Evolutionary conservation across 2,888 invertebrate species (phyloP), one percentile per base, ranked within the genome.

Genomic region (Trachelus iudaicus): DNA sequence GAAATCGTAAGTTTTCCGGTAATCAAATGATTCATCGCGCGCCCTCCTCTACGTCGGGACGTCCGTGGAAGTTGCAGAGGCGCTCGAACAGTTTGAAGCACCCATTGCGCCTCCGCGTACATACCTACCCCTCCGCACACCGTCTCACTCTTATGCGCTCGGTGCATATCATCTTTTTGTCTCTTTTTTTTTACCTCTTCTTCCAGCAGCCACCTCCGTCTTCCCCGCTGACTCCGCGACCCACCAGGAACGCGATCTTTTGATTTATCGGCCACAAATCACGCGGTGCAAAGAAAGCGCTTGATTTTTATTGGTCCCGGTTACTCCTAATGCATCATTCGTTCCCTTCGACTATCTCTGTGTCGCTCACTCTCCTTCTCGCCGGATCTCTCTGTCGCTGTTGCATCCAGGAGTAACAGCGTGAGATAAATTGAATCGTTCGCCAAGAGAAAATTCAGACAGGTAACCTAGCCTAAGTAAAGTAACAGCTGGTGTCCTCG

Each of bases 231-330:
- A 6, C 56, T 56, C 56, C 56, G 9, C 56, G 56, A 56, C 56
- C 56, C 13, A 40, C 13, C 15, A 30, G 15, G n/a, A 73, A 75
- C 35, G 30, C 69, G 71, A 81, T 79, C 81, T 81, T 83, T 84
- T 85, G 86, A 87, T 87, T 87, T 85, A 87, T 87, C 81, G 82
- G 77, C 85, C 84, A 87, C 84, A 86, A 87, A 87, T 87, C 85
- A 87, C 74, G 73, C 80, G 80, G 80, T 37, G 79, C 80, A 84
- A 84, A 84, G 83, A 85, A 85, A 84, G 75, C 82, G 85, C 85
- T 84, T 85, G 83, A 87, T 87, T 87, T 87, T 87, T 87, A 87
- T 87, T 86, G 84, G 84, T 84, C 83, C 78, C 83, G 81, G 83
- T 84, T 87, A 87, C 85, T 84, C 83, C 80, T 83, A 85, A 83